Conservation (phyloP, 1,140 invertebrate genomes). For the Halotydeus destructor region DNA sequence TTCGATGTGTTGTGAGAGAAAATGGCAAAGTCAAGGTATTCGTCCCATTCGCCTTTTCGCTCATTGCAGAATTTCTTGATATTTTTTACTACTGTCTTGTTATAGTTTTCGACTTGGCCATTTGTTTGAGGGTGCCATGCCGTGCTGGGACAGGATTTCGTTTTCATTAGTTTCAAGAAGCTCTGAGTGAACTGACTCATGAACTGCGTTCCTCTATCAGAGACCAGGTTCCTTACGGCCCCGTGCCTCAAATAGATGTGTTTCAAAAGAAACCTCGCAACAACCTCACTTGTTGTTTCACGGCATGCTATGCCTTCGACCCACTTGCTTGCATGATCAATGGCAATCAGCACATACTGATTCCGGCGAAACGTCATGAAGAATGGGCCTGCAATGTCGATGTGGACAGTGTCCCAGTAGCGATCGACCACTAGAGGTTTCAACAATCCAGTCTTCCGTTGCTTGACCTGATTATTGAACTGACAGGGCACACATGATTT, state of each 20-base stretch:
- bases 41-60: no score
- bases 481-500: constrained; percentile 1
- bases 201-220: constrained; percentile 7
- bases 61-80: no score
- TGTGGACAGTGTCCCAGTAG: constrained; percentile 16
- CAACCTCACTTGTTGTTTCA: neutral
- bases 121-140: constrained; percentile 17
- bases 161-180: constrained; percentile 6
- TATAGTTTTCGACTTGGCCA: constrained; percentile 16
- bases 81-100: constrained; percentile 16
- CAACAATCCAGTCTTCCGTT: constrained; percentile 2
- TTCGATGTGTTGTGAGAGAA: no score
- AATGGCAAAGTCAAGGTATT: no score
- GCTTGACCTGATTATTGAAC: neutral
- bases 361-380: constrained; percentile 14
- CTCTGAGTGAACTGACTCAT: constrained; percentile 3
- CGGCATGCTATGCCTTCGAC: constrained; percentile 13
- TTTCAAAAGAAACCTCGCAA: constrained; percentile 17
- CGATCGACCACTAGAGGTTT: constrained; percentile 6
- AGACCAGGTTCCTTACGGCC: constrained; percentile 18
- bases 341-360: constrained; percentile 16
- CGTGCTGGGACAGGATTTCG: constrained; percentile 14
- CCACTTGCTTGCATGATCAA: constrained; percentile 19
- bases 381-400: constrained; percentile 19
- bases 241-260: constrained; percentile 24